phyloP scores from a whole-genome alignment of 2,888 invertebrate genomes.

The Pocota personata region DNA sequence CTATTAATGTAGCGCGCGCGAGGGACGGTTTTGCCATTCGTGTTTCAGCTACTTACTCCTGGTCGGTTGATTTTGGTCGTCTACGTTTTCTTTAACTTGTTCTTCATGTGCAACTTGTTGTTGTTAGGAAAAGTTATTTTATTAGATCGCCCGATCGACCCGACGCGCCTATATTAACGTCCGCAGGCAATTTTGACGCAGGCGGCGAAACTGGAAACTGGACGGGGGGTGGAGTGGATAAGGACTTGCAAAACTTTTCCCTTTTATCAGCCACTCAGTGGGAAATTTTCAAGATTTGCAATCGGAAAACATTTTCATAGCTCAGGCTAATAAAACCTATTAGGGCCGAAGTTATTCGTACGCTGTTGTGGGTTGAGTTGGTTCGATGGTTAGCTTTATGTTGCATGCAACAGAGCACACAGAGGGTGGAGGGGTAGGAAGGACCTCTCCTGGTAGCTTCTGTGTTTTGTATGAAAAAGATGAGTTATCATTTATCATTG shows the following conservation, averaged over 20 bases:
- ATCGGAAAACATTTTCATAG: conserved; percentile 67
- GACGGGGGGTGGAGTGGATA: not conserved
- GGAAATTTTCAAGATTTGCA: conserved; percentile 69
- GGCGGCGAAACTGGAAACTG: not conserved
- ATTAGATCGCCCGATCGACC: conserved; percentile 59
- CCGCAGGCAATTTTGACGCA: conserved; percentile 19
- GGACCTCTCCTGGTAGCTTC: conserved; percentile 5
- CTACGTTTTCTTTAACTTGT: conserved; percentile 9
- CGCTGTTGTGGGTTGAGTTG: conserved; percentile 11
- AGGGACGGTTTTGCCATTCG: not conserved
- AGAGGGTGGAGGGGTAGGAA: not conserved
- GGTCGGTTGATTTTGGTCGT: conserved; percentile 3
- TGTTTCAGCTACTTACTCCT: not conserved
- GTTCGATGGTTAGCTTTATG: conserved; percentile 23
- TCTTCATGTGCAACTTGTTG: conserved; percentile 64
- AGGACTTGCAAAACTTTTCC: conserved; percentile 51
- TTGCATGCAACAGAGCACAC: conserved; percentile 43
- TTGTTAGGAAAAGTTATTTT: conserved; percentile 56
- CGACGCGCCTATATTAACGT: conserved; percentile 56
- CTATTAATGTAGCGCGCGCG: conserved; percentile 42
- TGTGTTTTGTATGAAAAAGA: conserved; percentile 21
- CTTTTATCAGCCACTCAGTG: conserved; percentile 55
- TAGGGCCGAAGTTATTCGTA: conserved; percentile 52
- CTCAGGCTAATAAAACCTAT: conserved; percentile 69
- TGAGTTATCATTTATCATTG: conserved; percentile 41